Base-by-base conservation (phyloP, 2,113 vertebrate species). In the Hassar affinis region DNA sequence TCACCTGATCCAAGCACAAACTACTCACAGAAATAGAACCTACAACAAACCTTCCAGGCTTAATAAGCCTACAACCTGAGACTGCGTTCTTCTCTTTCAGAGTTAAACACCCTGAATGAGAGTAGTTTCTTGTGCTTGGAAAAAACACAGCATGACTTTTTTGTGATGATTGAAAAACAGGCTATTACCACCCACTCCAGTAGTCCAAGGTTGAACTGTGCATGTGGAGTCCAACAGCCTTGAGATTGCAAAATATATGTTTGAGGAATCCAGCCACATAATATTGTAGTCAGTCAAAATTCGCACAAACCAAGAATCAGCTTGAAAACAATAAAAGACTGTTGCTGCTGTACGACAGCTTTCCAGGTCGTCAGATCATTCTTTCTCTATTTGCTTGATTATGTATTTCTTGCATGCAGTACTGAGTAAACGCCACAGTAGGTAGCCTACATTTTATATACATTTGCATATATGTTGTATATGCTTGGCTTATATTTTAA, bases 171-270 rank as follows among this genome's bases (percentile, higher is more conserved):
- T 81, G 59, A 83, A 68, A 82, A 86, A 86, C 81, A 84, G 45
- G 22, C 56, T 27, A 77, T 84, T 71, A 42, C 33, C 52, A 76
- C n/a, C 54, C 27, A 49, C 35, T 35, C 9, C 1, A 51, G 18
- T 17, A 84, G 51, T 68, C 79, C 76, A 85, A 62, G 45, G 75
- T 77, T 61, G 76, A 79, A 52, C 47, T 66, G 64, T 84, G 49
- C 14, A 22, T 84, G 47, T 78, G 82, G 33, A 27, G 57, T n/a
- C 42, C 18, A 6, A 76, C 57, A 85, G 38, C 83, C 83, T 87
- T 87, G 86, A 85, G 66, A 82, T 62, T 59, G 47, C 38, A 78
- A 78, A 81, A 86, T 64, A 66, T 80, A 85, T 82, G 61, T 84
- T 84, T 18, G 33, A 78, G 1, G 17, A 45, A 64, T 81, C 47